Evolutionary conservation across 2,797 vertebrate species (phyloP), one percentile per base, ranked within the genome.

Genomic region (Rhinichthys osculus): DNA sequence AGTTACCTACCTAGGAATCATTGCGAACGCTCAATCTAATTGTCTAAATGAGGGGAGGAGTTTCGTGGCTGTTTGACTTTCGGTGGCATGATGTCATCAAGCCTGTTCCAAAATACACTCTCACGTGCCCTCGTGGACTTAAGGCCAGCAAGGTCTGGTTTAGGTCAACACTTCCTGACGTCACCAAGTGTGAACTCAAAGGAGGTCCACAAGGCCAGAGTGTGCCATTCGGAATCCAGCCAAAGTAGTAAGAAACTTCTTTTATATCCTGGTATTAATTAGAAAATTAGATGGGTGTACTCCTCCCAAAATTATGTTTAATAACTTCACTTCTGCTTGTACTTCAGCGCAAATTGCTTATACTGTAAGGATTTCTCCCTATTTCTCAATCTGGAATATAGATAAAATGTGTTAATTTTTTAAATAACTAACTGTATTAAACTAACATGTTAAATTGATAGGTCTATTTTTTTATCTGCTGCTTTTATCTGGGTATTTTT

Each of bases 381-480:
- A 38, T 52, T 52, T 33, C 30, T 59, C 35, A 40, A 40, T 59
- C 13, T 59, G 33, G 4, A 64, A 44, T 64, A 17, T 40, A 40
- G 50, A 54, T 47, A 64, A 73, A 74, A 47, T 21, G 1, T 59
- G 42, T 47, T 50, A 5, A 16, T 57, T 70, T 57, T 72, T 44
- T 17, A 59, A 78, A 40, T 3, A 73, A 30, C 19, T 21, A 50
- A 74, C 27, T 64, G 27, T n/a, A 64, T 59, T 64, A 19, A 50
- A 83, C n/a, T 66, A 66, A 83, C 4, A 35, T 76, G 30, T 54
- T 64, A 47, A 35, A 35, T n/a, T 47, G 54, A 47, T 40, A 17
- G 19, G 4, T 19, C 38, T 64, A 10, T 33, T 62, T 44, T 44
- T 44, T 62, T 21, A 74, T 40, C n/a, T 54, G 4, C 35, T 5